Evolutionary conservation across 2,888 invertebrate genomes (phyloP), one percentile per base, ranked within the genome.

Genomic region (Callosobruchus maculatus): DNA sequence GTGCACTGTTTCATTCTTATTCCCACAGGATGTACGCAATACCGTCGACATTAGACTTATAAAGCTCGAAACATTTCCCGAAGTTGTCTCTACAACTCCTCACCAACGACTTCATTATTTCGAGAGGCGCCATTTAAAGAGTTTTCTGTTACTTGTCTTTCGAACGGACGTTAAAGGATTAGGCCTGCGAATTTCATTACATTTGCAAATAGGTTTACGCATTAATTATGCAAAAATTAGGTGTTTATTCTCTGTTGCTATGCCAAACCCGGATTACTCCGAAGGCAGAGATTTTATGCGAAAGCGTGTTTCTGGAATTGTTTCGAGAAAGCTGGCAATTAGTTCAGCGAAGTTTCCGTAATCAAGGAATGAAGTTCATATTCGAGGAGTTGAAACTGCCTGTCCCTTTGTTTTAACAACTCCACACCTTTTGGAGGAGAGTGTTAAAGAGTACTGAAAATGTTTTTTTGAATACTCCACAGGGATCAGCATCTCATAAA

Each of bases 151-250:
- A 20, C 68, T 66, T 70, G 70, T 69, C 49, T 71, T 67, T 70
- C 75, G 75, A 75, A 77, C 72, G 71, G 75, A 75, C 74, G 78
- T 78, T 78, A 78, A 20, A 66, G 76, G 78, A 80, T 80, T 78
- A 78, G 77, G 77, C 22, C 20, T 77, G 75, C 74, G 74, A 78
- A 79, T 78, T 77, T 78, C 80, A 80, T 79, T 78, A 77, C 78
- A 70, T 77, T 77, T 78, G 77, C 77, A 78, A 79, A 78, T 78
- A 78, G 78, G 77, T 78, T 75, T 76, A 74, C 77, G 73, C 75
- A 78, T 81, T 80, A 80, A 80, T 80, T 78, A 80, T 81, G 75
- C 79, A 80, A 77, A 79, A 79, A 79, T 79, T 78, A 78, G 77
- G 75, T 81, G 78, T 81, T 79, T 80, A 79, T 79, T 78, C 75